phyloP scores from a whole-genome alignment of 30 jellyfish, hydroid and myxozoan genomes.

The Hydractinia echinata region DNA sequence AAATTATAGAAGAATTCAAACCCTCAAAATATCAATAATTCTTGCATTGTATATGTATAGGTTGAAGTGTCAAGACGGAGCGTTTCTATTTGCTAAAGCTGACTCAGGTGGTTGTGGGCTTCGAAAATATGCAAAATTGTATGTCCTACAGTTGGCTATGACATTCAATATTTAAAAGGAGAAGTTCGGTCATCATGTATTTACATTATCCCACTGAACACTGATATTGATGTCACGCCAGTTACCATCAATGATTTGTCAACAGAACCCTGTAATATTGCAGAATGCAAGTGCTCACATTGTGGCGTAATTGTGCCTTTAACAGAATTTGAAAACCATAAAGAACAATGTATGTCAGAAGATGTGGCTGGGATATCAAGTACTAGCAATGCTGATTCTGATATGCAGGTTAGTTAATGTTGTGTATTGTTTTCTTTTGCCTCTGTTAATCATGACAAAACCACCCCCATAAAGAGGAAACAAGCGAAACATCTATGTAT shows the following conservation, averaged over 20 bases:
- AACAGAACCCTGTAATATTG: background rate
- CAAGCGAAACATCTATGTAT: too few species aligned
- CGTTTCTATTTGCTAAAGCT: background rate
- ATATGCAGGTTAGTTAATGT: background rate
- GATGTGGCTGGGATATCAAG: background rate
- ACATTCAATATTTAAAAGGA: background rate
- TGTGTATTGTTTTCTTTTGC: too few species aligned
- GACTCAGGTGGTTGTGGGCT: background rate
- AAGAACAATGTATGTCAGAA: background rate
- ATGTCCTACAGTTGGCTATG: background rate
- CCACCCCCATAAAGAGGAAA: too few species aligned
- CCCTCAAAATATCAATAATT: too few species aligned
- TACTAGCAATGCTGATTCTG: background rate
- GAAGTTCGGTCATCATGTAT: background rate
- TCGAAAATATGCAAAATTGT: background rate
- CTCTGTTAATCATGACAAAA: too few species aligned
- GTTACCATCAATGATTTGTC: background rate
- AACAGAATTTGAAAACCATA: background rate
- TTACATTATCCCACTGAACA: slow-evolving; percentile 3
- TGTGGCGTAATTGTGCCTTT: background rate
- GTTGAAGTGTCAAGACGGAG: slow-evolving; percentile 1
- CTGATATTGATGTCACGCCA: background rate
- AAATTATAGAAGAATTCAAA: background rate
- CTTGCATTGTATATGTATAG: too few species aligned
- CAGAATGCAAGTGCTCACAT: background rate